A percentile compares a stretch with the other conserved stretches of the same genome.
phyloP scores from a whole-genome alignment of 1,140 invertebrate genomes.

The Drosophila sturtevanti region DNA sequence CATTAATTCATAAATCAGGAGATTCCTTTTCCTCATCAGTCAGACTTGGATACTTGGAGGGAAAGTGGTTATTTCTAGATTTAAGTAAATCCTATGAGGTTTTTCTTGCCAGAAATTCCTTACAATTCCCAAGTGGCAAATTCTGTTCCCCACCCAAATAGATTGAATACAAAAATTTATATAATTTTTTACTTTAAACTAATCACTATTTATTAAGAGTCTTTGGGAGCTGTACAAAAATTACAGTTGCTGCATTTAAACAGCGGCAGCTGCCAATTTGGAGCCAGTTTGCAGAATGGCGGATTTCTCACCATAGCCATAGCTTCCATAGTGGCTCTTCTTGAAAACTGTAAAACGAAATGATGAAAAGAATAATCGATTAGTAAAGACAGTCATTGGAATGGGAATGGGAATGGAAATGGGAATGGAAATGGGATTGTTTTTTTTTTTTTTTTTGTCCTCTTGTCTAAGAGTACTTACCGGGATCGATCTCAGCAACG shows the following conservation, averaged over 20 bases:
- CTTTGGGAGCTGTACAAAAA: conserved; percentile 25
- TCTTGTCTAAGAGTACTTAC: conserved; percentile 53
- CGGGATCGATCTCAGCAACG: conserved; percentile 75
- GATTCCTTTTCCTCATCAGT: too few relatives aligned
- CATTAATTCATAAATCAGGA: too few relatives aligned
- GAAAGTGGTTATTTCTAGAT: too few relatives aligned
- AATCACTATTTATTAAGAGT: conserved; percentile 77
- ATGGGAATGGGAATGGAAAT: too few relatives aligned
- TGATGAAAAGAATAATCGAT: neutral
- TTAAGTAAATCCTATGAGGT: too few relatives aligned
- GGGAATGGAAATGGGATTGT: fast-evolving
- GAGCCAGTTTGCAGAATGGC: conserved; percentile 50
- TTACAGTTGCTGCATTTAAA: conserved; percentile 38
- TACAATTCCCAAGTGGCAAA: too few relatives aligned
- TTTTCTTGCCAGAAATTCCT: too few relatives aligned
- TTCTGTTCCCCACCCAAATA: neutral
- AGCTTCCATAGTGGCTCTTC: conserved; percentile 52
- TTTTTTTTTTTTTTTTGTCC: too few relatives aligned
- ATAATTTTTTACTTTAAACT: conserved; percentile 42
- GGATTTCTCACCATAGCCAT: conserved; percentile 44
- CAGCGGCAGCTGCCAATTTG: conserved; percentile 54
- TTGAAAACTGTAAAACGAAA: conserved; percentile 63
- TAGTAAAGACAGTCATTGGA: conserved; percentile 25
- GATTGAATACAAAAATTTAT: neutral
- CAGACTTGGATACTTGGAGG: too few relatives aligned